A percentile compares a stretch with the other conserved stretches of the same genome.
phyloP scores from a whole-genome alignment of 2,113 vertebrate species.

The Stegostoma tigrinum region DNA sequence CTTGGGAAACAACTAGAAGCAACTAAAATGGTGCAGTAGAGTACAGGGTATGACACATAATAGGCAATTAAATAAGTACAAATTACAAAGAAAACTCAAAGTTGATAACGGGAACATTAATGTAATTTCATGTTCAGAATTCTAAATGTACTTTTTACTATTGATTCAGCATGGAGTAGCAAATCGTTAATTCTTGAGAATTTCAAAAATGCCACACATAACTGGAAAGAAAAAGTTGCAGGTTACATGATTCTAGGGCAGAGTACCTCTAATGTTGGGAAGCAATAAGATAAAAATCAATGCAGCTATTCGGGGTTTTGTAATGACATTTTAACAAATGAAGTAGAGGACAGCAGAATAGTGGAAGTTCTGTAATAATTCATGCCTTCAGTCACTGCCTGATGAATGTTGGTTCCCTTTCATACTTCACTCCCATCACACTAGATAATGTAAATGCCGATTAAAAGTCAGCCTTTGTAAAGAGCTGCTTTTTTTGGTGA shows the following conservation, averaged over 20 bases:
- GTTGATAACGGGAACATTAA: neutral
- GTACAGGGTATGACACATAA: neutral
- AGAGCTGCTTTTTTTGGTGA: neutral
- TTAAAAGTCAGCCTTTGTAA: conserved; percentile 28
- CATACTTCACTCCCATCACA: conserved; percentile 20
- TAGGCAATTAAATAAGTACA: neutral
- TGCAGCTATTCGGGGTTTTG: neutral
- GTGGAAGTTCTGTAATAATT: conserved; percentile 23
- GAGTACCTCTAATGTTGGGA: neutral
- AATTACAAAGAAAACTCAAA: neutral
- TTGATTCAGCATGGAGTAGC: neutral
- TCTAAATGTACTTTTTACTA: neutral
- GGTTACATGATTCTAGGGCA: neutral
- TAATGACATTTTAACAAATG: neutral
- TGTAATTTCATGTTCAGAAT: neutral
- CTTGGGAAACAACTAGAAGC: too few relatives aligned
- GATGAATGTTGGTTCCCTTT: conserved; percentile 9
- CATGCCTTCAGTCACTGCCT: conserved; percentile 1
- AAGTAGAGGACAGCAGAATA: neutral
- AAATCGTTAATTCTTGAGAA: neutral
- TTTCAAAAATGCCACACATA: neutral
- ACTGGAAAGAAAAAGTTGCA: neutral
- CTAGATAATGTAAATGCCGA: conserved; percentile 26
- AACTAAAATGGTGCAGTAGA: neutral
- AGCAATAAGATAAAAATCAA: neutral